Evolutionary conservation across 2,797 vertebrate species (phyloP), one percentile per base, ranked within the genome.

Genomic region (Coilia nasus): DNA sequence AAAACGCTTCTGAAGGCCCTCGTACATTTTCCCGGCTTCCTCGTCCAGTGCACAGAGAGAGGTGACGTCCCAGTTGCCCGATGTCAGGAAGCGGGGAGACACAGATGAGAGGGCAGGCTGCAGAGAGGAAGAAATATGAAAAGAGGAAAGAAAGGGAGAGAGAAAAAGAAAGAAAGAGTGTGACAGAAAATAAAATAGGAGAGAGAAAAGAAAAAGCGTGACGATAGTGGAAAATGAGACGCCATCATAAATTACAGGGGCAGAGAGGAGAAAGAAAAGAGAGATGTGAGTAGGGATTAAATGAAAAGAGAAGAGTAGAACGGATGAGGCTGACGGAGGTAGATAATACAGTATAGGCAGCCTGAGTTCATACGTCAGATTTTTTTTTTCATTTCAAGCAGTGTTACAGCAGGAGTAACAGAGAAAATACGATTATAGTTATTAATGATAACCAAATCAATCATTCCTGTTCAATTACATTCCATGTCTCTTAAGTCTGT

Each of bases 11-110:
- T 2, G 10, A 83, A 46, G 82, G 50, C 12, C 89, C 88, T 92
- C 94, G 11, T 94, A 97, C 96, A 97, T 95, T 91, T 94, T 96
- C 83, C 94, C 92, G 82, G 91, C 92, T 75, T 93, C 91, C 92
- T 95, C 93, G 62, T 96, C 95, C 57, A 96, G 92, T 84, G 95
- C 93, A 81, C 96, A 95, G 87, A 97, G 95, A 78, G 84, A 88
- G 82, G 92, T 94, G 90, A 97, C 96, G 82, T 97, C 96, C 96
- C 96, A 97, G 93, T 95, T 96, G 83, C 96, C 96, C 9, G 96
- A 97, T 71, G 96, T 97, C 92, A 97, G 87, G 90, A 96, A 96
- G 87, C 94, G 95, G 88, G 95, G 93, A 15, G 95, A 93, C 84
- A 92, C 92, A 1, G 94, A 93, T 47, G 94, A 94, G 87, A 92